These are phyloP conservation scores for Pollachius pollachius DNA, from an alignment of 2,113 vertebrate species.

Conservation along the genomic window DNA sequence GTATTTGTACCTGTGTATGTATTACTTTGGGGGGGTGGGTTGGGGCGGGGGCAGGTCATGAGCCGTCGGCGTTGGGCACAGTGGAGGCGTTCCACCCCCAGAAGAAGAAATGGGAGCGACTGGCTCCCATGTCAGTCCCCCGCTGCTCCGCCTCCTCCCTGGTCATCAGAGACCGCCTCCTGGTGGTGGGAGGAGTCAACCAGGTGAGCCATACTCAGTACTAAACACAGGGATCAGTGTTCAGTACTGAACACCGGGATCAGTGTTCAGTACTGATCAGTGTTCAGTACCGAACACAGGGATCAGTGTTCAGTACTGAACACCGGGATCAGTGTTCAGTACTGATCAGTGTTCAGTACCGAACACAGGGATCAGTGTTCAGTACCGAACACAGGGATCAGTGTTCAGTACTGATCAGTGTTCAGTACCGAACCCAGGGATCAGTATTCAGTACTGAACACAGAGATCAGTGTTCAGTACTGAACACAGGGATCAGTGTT, in stretches of 20 bases:
- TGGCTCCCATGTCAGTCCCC: conserved; percentile 87
- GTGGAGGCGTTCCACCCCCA: conserved; percentile 88
- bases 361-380: no score
- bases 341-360: no score
- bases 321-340: not conserved
- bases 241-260: no score
- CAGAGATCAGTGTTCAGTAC: not conserved
- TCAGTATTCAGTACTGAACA: not conserved
- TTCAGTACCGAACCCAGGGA: conserved; percentile 78
- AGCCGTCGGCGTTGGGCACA: conserved; percentile 88
- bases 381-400: no score
- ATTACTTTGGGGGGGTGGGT: not conserved
- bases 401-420: no score
- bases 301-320: not conserved
- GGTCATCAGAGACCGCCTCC: conserved; percentile 84
- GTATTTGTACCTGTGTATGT: not conserved
- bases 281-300: no score
- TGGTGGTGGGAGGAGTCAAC: conserved; percentile 92
- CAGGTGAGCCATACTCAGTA: conserved; percentile 45
- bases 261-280: no score
- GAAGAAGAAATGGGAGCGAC: conserved; percentile 89
- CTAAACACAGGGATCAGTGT: not conserved
- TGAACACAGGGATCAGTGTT: no score
- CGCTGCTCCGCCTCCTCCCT: conserved; percentile 93
- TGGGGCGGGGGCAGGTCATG: conserved; percentile 77